phyloP scores from a whole-genome alignment of 2,888 invertebrate species.

The Autographa pulchrina region DNA sequence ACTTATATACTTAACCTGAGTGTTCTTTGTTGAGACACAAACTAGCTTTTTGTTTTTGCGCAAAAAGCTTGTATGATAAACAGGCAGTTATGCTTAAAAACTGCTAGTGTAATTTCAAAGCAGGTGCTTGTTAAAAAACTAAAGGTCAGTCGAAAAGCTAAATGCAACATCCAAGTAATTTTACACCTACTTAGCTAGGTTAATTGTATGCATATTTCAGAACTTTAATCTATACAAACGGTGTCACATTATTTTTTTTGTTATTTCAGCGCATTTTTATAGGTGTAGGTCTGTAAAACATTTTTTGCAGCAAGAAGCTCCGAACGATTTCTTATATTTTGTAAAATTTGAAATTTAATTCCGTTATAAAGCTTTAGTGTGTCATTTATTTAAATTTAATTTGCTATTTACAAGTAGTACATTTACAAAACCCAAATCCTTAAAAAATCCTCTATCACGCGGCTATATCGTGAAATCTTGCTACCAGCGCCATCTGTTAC shows the following conservation, averaged over 20 bases:
- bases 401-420: neutral
- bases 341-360: no score
- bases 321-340: no score
- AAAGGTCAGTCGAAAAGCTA: conserved; percentile 19
- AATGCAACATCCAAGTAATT: conserved; percentile 23
- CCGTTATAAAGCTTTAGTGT: no score
- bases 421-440: neutral
- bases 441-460: conserved; percentile 12
- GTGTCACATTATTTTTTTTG: no score
- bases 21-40: neutral
- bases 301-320: no score
- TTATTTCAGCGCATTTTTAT: no score
- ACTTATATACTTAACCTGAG: neutral
- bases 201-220: conserved; percentile 15
- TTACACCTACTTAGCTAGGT: conserved; percentile 11
- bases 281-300: no score
- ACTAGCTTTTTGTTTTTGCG: neutral
- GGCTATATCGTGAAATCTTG: conserved; percentile 29
- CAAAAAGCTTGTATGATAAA: neutral
- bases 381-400: no score
- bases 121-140: conserved; percentile 15
- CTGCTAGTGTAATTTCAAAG: neutral
- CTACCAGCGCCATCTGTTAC: conserved; percentile 80
- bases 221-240: neutral
- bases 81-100: conserved; percentile 13